Conservation (phyloP, 2,113 vertebrate genomes). For the Mus spicilegus region DNA sequence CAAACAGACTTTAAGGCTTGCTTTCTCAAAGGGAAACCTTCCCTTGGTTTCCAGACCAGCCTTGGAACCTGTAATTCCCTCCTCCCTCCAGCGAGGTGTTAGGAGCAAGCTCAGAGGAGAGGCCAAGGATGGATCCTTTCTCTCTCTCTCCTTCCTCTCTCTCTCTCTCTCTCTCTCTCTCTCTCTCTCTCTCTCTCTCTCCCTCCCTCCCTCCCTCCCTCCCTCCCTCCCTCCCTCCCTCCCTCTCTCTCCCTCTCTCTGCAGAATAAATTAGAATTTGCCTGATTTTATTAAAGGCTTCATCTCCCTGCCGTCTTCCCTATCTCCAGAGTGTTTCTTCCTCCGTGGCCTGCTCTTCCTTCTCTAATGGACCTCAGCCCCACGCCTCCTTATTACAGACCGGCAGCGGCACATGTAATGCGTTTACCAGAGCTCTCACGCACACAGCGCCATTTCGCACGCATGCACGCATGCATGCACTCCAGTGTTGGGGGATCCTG, state of each 20-base stretch:
- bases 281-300: conserved; percentile 98
- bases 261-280: conserved; percentile 89
- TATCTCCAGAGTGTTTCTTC: conserved; percentile 86
- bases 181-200: conserved; percentile 82
- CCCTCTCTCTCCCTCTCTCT: conserved; percentile 78
- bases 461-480: accelerated
- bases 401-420: neutral
- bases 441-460: neutral
- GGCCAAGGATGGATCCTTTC: conserved; percentile 85
- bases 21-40: conserved; percentile 60
- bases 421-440: neutral
- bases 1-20: neutral
- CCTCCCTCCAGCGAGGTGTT: conserved; percentile 62
- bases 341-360: conserved; percentile 67
- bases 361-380: conserved; percentile 29
- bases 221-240: conserved; percentile 83
- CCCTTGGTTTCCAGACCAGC: conserved; percentile 60
- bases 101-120: conserved; percentile 81
- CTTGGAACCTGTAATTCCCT: conserved; percentile 33
- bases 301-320: conserved; percentile 88
- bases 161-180: conserved; percentile 79
- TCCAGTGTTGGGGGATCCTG: neutral
- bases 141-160: conserved; percentile 84
- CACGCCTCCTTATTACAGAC: neutral
- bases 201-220: conserved; percentile 76